Evolutionary conservation across 1,140 invertebrate species (phyloP).

Genomic region (Trichonephila inaurata): DNA sequence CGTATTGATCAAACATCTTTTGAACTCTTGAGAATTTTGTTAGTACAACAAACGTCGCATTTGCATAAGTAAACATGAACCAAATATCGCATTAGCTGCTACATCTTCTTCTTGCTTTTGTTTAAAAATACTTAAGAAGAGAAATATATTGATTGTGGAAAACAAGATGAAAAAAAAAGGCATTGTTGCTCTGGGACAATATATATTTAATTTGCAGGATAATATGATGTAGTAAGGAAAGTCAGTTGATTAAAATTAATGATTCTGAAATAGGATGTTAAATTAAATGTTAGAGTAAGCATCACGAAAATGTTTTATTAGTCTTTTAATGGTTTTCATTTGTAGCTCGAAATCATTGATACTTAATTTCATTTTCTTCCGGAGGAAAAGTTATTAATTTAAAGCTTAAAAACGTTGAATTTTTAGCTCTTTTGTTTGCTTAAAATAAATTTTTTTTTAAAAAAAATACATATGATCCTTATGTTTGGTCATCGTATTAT

Average conservation of each 20-base stretch:
- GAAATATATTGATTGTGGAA: background rate
- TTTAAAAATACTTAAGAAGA: conserved; percentile 4
- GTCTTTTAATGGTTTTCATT: too few species aligned
- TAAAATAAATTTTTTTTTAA: too few species aligned
- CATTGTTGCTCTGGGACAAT: background rate
- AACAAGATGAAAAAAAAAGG: background rate
- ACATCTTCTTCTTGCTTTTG: background rate
- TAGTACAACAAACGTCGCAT: conserved; percentile 16
- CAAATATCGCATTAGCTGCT: conserved; percentile 19
- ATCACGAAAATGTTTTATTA: background rate
- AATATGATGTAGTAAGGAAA: background rate
- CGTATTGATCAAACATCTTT: conserved; percentile 47
- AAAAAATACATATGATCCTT: too few species aligned
- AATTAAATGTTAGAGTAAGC: background rate
- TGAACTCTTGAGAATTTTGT: conserved; percentile 17
- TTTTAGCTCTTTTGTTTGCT: too few species aligned
- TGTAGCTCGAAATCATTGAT: too few species aligned
- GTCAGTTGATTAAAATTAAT: conserved; percentile 1
- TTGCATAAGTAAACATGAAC: conserved; percentile 25
- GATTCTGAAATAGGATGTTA: background rate
- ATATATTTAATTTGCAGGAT: background rate
- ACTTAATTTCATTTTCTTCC: too few species aligned
- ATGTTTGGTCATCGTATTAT: too few species aligned
- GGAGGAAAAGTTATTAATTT: too few species aligned
- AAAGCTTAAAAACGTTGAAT: too few species aligned